Evolutionary conservation across 2,888 invertebrate genomes (phyloP), one percentile per base, ranked within the genome.

Genomic region (Nephrotoma appendiculata): DNA sequence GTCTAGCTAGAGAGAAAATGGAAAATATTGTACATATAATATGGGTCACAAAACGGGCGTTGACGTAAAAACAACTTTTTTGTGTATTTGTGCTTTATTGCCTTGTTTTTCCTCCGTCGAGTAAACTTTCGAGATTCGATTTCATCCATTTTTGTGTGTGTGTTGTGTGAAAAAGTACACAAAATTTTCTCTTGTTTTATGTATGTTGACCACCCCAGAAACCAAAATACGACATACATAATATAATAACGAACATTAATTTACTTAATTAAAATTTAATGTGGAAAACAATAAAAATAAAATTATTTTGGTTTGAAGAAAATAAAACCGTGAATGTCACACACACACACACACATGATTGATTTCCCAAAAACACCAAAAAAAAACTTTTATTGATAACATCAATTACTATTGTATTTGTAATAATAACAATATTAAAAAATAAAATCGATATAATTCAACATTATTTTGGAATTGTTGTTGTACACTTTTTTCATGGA

Each of bases 1-100:
- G 71, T 71, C 71, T 71, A 52, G 31, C 3, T 31, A 31, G 31
- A 31, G 31, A 31, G 15, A 52, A 52, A 52, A 52, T n/a, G 71
- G 11, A 31, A 71, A 71, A 71, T 31, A 31, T 44, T 71, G 71
- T 71, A 71, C 5, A 31, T 48, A 48, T 12, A 48, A 85, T 44
- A 44, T 85, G 85, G 85, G 85, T 85, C 85, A 85, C 85, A 85
- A 85, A 85, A 42, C 85, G 85, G 85, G 85, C 85, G 85, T 85
- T 85, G 85, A 85, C 85, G 85, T 44, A 85, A 85, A 85, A 85
- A 85, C 6, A 71, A 71, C 43, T 43, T 85, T 43, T 43, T 85
- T 42, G 15, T 43, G 15, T 43, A n/a, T 52, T 15, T 85, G 31
- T 44, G 42, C 43, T 44, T 44, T 44, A 19, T 85, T 85, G 85